These are phyloP conservation scores for Drosophila neotestacea DNA, from an alignment of 2,888 invertebrate species.

Conservation along the genomic window DNA sequence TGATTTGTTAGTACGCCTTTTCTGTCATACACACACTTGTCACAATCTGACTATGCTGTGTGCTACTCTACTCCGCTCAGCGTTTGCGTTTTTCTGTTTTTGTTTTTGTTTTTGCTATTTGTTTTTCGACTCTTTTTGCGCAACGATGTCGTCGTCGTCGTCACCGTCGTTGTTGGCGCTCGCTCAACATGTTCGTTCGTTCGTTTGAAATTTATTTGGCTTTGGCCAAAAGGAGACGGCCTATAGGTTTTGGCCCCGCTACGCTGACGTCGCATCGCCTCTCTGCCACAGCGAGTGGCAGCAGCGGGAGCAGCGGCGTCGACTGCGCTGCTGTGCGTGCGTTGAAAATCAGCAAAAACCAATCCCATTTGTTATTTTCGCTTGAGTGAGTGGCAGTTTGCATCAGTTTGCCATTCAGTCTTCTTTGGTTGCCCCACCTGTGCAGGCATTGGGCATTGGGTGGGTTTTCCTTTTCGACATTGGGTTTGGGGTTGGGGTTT, in stretches of 20 bases:
- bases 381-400: conserved; percentile 85
- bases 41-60: conserved; percentile 55
- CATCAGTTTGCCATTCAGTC: conserved; percentile 82
- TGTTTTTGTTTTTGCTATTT: conserved; percentile 60
- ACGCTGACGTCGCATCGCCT: conserved; percentile 57
- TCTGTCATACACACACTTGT: conserved; percentile 83
- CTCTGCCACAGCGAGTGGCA: conserved; percentile 41
- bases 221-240: conserved; percentile 84
- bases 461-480: conserved; percentile 22
- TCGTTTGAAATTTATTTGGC: conserved; percentile 84
- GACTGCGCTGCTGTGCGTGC: conserved; percentile 57
- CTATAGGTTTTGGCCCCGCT: conserved; percentile 77
- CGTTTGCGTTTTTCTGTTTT: conserved; percentile 33
- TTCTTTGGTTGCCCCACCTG: conserved; percentile 71
- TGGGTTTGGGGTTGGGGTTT: conserved; percentile 29
- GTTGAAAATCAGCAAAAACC: conserved; percentile 85
- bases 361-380: conserved; percentile 86
- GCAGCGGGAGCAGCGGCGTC: conserved; percentile 44
- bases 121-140: conserved; percentile 63
- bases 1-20: conserved; percentile 85
- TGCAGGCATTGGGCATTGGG: conserved; percentile 61
- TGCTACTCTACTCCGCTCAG: conserved; percentile 45
- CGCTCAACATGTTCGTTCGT: conserved; percentile 57
- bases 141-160: conserved; percentile 48
- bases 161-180: conserved; percentile 46